phyloP scores from a whole-genome alignment of 2,888 invertebrate genomes.

The Megaustenia siamemsis region DNA sequence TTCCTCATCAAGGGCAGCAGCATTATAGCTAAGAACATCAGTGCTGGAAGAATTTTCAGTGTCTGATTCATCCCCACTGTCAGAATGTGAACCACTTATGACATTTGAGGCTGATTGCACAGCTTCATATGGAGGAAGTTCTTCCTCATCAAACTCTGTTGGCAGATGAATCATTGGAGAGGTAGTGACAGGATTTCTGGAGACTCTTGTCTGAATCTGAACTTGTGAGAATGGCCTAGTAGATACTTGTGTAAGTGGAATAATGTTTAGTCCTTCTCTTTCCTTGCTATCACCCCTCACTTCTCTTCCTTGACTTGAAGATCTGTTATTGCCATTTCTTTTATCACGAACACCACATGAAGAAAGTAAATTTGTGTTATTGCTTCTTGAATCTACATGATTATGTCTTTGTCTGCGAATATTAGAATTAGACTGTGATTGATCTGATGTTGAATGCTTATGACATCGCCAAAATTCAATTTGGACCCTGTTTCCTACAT shows the following conservation, averaged over 20 bases:
- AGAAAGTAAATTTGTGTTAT: conserved; percentile 33
- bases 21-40: conserved; percentile 43
- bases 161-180: conserved; percentile 50
- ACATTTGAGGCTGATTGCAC: conserved; percentile 24
- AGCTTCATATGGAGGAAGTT: conserved; percentile 69
- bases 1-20: background rate
- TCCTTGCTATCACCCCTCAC: conserved; percentile 36
- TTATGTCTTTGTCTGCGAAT: conserved; percentile 43
- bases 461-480: conserved; percentile 46
- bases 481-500: conserved; percentile 39
- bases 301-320: conserved; percentile 42
- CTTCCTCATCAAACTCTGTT: conserved; percentile 67
- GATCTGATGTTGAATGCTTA: conserved; percentile 42
- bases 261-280: conserved; percentile 43
- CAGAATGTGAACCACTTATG: conserved; percentile 16
- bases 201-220: background rate
- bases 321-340: conserved; percentile 37
- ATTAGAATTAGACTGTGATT: conserved; percentile 11
- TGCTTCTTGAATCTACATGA: conserved; percentile 35
- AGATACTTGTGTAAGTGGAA: conserved; percentile 14
- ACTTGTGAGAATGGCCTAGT: background rate
- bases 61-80: conserved; percentile 57
- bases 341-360: conserved; percentile 31
- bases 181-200: background rate
- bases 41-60: conserved; percentile 49